Evolutionary conservation across 2,797 vertebrate species (phyloP), one percentile per base, ranked within the genome.

Genomic region (Mormyrops attenuatus): DNA sequence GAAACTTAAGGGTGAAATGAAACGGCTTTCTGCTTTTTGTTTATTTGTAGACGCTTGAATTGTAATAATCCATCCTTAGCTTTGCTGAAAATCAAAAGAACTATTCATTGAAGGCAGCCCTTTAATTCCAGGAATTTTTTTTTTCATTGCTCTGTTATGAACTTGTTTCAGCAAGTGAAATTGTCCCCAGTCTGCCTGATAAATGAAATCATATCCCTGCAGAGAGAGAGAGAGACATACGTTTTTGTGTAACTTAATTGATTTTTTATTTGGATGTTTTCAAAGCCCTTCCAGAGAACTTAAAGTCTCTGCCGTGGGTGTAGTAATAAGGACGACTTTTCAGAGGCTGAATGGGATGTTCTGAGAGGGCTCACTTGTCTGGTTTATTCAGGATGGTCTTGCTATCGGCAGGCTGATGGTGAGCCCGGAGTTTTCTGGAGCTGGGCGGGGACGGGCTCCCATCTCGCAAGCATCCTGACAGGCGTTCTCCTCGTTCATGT

Each of bases 401-500:
- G 95, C 96, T 89, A 95, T 95, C n/a, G 95, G 96, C 90, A 95
- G 80, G 50, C 94, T 95, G 66, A 96, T 92, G 0, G 94, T 93
- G 92, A 96, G 92, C 0, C 94, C 94, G 44, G 95, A 91, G 30
- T 96, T 94, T 4, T 96, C 94, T 0, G 95, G 95, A 87, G 94
- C 95, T 0, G 90, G 69, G 0, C 87, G 89, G 3, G 94, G 95
- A 66, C 95, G 93, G 92, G 94, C 95, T 0, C 93, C 94, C 95
- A 96, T 94, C 85, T 97, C 95, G 0, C 94, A 95, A 44, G 93
- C 95, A 0, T 96, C 96, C 90, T 95, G 96, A 11, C 95, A 92
- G 6, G 93, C 38, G 34, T 95, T 94, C 85, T 97, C 96, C 84
- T 97, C 96, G 0, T 97, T 95, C 94, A 97, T 95, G 8, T 97